Evolutionary conservation across 2,113 vertebrate species (phyloP).

Genomic region (Centropus unirufus): DNA sequence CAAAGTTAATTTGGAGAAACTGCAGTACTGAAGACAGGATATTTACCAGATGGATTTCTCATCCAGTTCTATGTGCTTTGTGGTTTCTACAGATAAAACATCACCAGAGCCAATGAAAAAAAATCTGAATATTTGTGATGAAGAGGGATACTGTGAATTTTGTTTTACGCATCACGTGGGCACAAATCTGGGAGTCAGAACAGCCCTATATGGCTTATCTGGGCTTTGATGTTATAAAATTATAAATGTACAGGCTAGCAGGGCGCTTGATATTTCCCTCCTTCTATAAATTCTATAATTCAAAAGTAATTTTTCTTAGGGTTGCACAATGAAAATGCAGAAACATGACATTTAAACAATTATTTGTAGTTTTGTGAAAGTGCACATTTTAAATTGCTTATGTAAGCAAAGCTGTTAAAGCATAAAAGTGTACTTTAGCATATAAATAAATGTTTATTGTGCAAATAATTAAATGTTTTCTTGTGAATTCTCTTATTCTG

Average conservation of each 20-base stretch:
- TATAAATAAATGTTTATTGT: not conserved
- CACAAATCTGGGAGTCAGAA: not conserved
- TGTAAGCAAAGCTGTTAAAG: not conserved
- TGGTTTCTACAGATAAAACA: not conserved
- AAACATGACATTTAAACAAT: not conserved
- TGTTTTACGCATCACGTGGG: not conserved
- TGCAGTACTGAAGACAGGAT: accelerated
- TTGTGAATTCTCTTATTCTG: not conserved
- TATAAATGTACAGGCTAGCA: not conserved
- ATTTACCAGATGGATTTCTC: not conserved
- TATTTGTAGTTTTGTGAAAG: not conserved
- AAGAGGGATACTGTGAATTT: not conserved
- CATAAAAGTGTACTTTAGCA: not conserved
- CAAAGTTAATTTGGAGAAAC: not conserved
- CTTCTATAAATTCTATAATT: not conserved
- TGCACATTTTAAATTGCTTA: not conserved
- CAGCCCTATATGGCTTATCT: not conserved
- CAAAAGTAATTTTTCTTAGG: not conserved
- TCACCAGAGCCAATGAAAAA: not conserved
- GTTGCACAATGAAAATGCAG: not conserved
- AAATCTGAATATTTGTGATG: not conserved
- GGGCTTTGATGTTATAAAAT: too few species aligned
- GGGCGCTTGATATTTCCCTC: not conserved
- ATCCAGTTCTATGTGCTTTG: not conserved
- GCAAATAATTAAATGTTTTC: not conserved